Conservation (phyloP, 2,888 invertebrate species). For the Saturnia japonica region DNA sequence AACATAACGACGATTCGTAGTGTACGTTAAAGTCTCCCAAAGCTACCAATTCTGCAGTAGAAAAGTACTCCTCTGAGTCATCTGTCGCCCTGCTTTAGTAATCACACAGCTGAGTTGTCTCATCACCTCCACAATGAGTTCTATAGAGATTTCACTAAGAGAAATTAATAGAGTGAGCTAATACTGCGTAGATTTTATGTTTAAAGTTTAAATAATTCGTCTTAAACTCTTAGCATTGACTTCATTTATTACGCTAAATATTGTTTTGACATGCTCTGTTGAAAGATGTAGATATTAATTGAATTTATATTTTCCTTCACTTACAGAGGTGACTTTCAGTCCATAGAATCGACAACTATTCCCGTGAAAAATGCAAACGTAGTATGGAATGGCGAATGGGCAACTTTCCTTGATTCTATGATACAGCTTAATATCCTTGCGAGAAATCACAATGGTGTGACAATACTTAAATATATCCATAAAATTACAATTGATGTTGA, state of each 20-base stretch:
- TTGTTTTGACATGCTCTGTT: not conserved
- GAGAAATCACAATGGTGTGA: constrained; percentile 27
- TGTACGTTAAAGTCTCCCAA: too few relatives aligned
- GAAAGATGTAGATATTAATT: not conserved
- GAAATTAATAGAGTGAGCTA: too few relatives aligned
- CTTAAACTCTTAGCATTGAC: not conserved
- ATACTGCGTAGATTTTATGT: too few relatives aligned
- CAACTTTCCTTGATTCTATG: constrained; percentile 31
- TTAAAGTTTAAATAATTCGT: not conserved
- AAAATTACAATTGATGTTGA: constrained; percentile 23
- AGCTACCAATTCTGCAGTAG: too few relatives aligned
- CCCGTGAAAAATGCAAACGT: constrained; percentile 27
- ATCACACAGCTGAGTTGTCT: too few relatives aligned
- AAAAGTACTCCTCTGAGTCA: too few relatives aligned
- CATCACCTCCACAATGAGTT: too few relatives aligned
- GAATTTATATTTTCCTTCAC: not conserved
- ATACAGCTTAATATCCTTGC: constrained; percentile 32
- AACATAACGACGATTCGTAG: too few relatives aligned
- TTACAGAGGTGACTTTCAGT: constrained; percentile 28
- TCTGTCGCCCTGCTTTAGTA: too few relatives aligned
- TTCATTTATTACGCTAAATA: not conserved
- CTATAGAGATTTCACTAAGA: too few relatives aligned
- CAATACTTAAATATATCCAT: constrained; percentile 29
- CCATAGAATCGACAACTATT: constrained; percentile 28
- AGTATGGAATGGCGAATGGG: constrained; percentile 31